phyloP scores from a whole-genome alignment of 2,888 invertebrate species.

The Heliconius sara region DNA sequence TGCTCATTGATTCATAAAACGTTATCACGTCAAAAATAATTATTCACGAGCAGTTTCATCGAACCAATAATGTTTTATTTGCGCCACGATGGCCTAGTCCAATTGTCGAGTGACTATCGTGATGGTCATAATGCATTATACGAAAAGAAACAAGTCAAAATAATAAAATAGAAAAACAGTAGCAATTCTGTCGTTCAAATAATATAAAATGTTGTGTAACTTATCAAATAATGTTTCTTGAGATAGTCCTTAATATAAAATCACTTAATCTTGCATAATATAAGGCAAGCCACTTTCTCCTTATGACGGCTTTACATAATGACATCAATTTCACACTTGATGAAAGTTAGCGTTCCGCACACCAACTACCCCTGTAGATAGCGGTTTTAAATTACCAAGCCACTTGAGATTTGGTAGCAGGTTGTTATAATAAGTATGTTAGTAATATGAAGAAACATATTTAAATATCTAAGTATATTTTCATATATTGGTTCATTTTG shows the following conservation, averaged over 20 bases:
- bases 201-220: background rate
- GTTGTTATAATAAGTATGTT: constrained; percentile 13
- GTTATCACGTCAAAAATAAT: no score
- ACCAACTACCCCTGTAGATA: constrained; percentile 25
- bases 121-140: no score
- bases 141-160: no score
- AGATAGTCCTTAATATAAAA: background rate
- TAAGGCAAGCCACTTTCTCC: constrained; percentile 25
- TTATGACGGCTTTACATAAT: constrained; percentile 36
- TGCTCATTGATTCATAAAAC: no score
- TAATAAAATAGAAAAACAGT: no score
- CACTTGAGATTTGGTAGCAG: constrained; percentile 16
- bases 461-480: background rate
- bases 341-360: constrained; percentile 38
- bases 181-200: background rate
- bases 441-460: background rate
- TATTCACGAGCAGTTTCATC: no score
- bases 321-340: constrained; percentile 45
- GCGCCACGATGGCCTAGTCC: no score
- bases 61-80: no score
- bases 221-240: background rate
- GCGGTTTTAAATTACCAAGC: constrained; percentile 26
- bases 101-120: no score
- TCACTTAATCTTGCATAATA: constrained; percentile 10
- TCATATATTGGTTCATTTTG: no score